phyloP scores from a whole-genome alignment of 2,797 vertebrate species.

The Betta splendens region DNA sequence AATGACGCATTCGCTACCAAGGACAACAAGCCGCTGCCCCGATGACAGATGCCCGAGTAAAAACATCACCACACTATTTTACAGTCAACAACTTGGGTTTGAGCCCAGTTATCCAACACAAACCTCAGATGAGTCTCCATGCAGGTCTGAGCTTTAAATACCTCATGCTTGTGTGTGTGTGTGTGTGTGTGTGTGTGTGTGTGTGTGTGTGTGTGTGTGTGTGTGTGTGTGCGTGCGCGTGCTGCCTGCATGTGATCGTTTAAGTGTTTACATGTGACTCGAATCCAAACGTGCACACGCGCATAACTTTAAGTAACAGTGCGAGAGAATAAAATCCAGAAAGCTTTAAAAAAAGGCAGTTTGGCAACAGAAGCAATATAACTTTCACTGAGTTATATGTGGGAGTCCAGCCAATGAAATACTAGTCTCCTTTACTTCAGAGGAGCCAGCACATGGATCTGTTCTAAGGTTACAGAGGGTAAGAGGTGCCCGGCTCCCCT shows the following conservation, averaged over 20 bases:
- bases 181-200: conserved; percentile 10
- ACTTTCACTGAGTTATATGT: conserved; percentile 35
- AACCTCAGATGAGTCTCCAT: conserved; percentile 26
- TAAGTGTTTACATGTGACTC: conserved; percentile 34
- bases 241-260: conserved; percentile 23
- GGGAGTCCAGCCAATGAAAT: conserved; percentile 48
- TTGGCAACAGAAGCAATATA: conserved; percentile 38
- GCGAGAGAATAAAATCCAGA: background rate
- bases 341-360: conserved; percentile 10
- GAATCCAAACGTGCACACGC: conserved; percentile 8
- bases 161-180: background rate
- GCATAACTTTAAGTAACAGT: conserved; percentile 5
- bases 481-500: conserved; percentile 36
- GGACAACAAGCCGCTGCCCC: conserved; percentile 40
- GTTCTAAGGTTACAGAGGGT: conserved; percentile 54
- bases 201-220: background rate
- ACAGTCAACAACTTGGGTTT: conserved; percentile 55
- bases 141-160: conserved; percentile 39
- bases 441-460: conserved; percentile 56
- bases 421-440: conserved; percentile 38
- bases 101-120: conserved; percentile 12
- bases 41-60: conserved; percentile 50
- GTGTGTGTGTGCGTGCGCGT: conserved; percentile 9
- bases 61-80: conserved; percentile 49
- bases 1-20: conserved; percentile 48